These are phyloP conservation scores for Erythrolamprus reginae DNA, from an alignment of 2,113 vertebrate genomes.

Conservation along the genomic window DNA sequence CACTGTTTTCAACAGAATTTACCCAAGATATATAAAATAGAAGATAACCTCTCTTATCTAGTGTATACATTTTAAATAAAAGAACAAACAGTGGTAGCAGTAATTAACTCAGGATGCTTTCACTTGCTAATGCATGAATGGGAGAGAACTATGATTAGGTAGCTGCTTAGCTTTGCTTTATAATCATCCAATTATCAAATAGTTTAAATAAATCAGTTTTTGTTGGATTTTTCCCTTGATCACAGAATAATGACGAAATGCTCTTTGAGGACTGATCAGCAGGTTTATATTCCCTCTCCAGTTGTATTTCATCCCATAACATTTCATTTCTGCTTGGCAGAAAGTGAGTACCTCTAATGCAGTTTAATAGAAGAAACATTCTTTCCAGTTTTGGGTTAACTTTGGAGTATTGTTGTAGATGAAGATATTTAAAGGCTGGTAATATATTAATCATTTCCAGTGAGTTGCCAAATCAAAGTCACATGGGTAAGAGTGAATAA, in stretches of 20 bases:
- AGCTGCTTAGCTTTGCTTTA: not conserved
- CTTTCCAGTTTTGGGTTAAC: not conserved
- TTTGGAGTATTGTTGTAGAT: slow-evolving; percentile 22
- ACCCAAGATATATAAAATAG: not conserved
- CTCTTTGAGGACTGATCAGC: not conserved
- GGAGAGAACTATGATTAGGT: not conserved
- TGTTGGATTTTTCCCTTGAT: not conserved
- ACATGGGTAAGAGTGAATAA: slow-evolving; percentile 2
- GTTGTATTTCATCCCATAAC: not conserved
- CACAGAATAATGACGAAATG: not conserved
- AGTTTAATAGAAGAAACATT: not conserved
- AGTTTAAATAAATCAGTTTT: not conserved
- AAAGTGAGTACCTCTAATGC: slow-evolving; percentile 5
- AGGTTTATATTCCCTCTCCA: not conserved
- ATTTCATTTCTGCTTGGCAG: not conserved
- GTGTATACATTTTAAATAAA: not conserved
- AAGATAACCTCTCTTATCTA: not conserved
- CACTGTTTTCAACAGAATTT: not conserved
- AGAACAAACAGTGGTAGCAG: too few relatives aligned
- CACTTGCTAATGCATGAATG: not conserved
- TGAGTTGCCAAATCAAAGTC: slow-evolving; percentile 24
- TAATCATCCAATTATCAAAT: too few relatives aligned
- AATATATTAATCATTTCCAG: slow-evolving; percentile 21
- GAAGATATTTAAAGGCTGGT: slow-evolving; percentile 18
- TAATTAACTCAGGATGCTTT: too few relatives aligned